Conservation (phyloP, 2,888 invertebrate genomes). For the Lottia gigantea region DNA sequence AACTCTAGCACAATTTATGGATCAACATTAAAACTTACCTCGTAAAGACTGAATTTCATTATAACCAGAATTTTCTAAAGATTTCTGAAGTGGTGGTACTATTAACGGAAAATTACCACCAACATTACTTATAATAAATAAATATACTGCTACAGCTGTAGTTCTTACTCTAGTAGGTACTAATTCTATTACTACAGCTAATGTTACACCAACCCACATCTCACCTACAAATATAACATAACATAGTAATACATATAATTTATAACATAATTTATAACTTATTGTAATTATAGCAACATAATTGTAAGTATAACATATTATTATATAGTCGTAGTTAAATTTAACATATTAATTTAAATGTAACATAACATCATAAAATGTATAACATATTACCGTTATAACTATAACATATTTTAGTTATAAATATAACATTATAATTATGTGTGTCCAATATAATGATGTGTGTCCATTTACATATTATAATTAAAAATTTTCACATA, state of each 20-base stretch:
- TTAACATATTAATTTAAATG: neutral
- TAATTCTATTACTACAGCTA: conserved; percentile 67
- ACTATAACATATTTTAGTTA: no score
- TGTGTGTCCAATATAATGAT: no score
- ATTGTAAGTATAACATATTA: neutral
- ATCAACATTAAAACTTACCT: conserved; percentile 34
- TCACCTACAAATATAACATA: conserved; percentile 54
- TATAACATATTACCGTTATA: neutral
- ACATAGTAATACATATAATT: neutral
- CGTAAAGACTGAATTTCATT: conserved; percentile 43
- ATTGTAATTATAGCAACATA: neutral
- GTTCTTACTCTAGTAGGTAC: conserved; percentile 65
- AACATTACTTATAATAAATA: conserved; percentile 69
- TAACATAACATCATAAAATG: neutral
- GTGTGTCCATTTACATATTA: no score
- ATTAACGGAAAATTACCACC: conserved; percentile 68
- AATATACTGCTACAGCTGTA: conserved; percentile 66
- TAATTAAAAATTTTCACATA: no score
- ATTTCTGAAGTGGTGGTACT: conserved; percentile 60
- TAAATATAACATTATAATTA: neutral
- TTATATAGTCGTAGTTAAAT: neutral
- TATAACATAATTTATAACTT: neutral
- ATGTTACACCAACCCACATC: conserved; percentile 68
- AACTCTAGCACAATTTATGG: no score
- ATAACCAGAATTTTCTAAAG: conserved; percentile 46